A percentile compares a stretch with the other conserved stretches of the same genome.
Evolutionary conservation across 2,797 vertebrate genomes (phyloP).

Genomic region (Alexandromys oeconomus): DNA sequence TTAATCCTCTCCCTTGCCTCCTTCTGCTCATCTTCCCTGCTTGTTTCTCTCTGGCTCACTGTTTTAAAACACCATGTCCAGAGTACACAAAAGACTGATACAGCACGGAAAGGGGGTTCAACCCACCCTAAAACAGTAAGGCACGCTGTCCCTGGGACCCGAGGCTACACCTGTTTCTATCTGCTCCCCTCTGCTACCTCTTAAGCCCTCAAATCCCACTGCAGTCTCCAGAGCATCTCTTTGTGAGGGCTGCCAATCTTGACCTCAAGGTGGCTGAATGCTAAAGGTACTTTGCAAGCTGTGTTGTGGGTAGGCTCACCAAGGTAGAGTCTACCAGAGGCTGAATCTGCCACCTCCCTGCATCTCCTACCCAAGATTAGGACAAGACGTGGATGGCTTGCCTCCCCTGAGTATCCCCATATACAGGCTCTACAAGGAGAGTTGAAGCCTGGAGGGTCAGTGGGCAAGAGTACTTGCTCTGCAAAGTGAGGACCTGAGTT

Average conservation of each 20-base stretch:
- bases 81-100: not conserved
- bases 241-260: not conserved
- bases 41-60: not conserved
- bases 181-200: not conserved
- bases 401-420: not conserved
- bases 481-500: not conserved
- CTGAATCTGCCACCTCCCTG: not conserved
- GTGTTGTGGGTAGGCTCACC: not conserved
- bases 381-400: not conserved
- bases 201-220: not conserved
- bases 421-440: not conserved
- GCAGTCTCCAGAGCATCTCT: not conserved
- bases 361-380: not conserved
- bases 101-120: not conserved
- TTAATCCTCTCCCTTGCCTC: not conserved
- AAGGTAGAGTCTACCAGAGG: not conserved
- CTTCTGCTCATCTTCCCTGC: not conserved
- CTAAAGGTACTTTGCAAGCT: not conserved
- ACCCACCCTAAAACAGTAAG: not conserved
- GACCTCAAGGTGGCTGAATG: not conserved
- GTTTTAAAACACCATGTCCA: not conserved
- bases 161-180: not conserved
- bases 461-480: not conserved
- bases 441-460: not conserved
- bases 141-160: not conserved